Conservation (phyloP, 2,888 invertebrate species). For the Spodoptera picta region DNA sequence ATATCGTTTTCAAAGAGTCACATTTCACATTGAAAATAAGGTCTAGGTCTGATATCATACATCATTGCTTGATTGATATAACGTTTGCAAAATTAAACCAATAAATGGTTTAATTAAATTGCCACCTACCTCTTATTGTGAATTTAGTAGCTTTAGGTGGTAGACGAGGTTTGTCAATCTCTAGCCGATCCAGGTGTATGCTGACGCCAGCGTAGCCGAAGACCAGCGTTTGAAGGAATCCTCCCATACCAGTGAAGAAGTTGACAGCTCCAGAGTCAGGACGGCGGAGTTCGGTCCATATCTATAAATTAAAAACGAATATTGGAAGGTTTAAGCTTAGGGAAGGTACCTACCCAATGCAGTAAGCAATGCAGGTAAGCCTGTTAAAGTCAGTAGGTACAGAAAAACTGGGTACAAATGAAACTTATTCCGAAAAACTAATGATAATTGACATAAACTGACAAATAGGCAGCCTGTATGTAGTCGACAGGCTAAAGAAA, state of each 20-base stretch:
- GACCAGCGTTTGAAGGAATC: constrained; percentile 88
- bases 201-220: constrained; percentile 89
- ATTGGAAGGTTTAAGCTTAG: background rate
- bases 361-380: background rate
- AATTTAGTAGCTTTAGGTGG: constrained; percentile 79
- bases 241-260: constrained; percentile 90
- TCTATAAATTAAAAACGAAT: constrained; percentile 62
- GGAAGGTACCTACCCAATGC: background rate
- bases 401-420: too few species aligned
- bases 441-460: too few species aligned
- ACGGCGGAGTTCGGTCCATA: constrained; percentile 88
- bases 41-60: too few species aligned
- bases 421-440: too few species aligned
- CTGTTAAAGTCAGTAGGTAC: too few species aligned
- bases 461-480: too few species aligned
- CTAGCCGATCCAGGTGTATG: constrained; percentile 82
- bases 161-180: constrained; percentile 76
- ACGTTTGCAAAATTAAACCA: too few species aligned
- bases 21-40: too few species aligned
- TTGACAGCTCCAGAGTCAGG: constrained; percentile 87
- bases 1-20: too few species aligned
- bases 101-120: too few species aligned
- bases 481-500: too few species aligned
- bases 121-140: constrained; percentile 75
- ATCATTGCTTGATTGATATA: too few species aligned